Percentiles rank a stretch among this genome's conserved stretches.
Evolutionary conservation across 2,113 vertebrate species (phyloP).

Genomic region (Syngnathus floridae): DNA sequence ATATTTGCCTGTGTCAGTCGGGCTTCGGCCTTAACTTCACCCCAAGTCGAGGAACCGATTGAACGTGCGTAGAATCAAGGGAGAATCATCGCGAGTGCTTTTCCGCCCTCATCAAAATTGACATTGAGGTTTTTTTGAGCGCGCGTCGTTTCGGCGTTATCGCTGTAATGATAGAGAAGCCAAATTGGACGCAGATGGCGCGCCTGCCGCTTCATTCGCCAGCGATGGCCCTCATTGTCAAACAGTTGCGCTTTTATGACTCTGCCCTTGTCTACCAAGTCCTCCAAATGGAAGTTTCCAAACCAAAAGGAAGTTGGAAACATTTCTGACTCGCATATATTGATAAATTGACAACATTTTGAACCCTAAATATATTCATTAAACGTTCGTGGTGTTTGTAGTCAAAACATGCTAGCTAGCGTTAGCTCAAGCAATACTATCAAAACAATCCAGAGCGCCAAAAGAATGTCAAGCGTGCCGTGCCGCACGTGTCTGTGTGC

Average conservation of each 20-base stretch:
- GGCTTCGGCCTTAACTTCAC: conserved; percentile 5
- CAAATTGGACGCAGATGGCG: conserved; percentile 53
- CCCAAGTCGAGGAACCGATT: conserved; percentile 2
- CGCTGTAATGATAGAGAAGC: conserved; percentile 17
- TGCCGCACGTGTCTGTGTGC: not conserved
- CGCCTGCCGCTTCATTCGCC: conserved; percentile 21
- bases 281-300: conserved; percentile 6
- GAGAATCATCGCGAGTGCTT: conserved; percentile 4
- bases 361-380: too few relatives aligned
- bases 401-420: too few relatives aligned
- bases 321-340: not conserved
- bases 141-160: conserved; percentile 32
- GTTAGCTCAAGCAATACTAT: too few relatives aligned
- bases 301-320: not conserved
- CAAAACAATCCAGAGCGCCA: not conserved
- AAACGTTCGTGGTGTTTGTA: too few relatives aligned
- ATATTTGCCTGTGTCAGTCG: conserved; percentile 15
- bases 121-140: conserved; percentile 36
- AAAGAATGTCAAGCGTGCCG: not conserved
- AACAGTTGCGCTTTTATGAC: conserved; percentile 18
- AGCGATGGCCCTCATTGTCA: conserved; percentile 22
- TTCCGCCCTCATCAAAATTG: conserved; percentile 12
- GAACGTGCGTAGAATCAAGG: conserved; percentile 12
- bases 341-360: too few relatives aligned
- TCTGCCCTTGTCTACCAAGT: conserved; percentile 18